phyloP scores from a whole-genome alignment of 1,140 invertebrate species.

The Oedothorax gibbosus region DNA sequence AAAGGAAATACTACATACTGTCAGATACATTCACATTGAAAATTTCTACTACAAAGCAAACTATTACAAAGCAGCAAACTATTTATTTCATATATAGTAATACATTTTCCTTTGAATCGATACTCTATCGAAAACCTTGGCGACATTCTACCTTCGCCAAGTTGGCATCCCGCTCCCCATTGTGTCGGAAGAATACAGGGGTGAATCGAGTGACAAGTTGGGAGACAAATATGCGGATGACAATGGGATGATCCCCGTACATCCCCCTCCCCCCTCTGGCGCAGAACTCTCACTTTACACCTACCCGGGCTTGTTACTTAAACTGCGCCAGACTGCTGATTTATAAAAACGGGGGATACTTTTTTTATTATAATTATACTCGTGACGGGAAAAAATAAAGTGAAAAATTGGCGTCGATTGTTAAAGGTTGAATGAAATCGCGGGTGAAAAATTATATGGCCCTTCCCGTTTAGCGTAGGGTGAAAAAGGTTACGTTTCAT shows the following conservation, averaged over 20 bases:
- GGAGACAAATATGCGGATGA: conserved; percentile 40
- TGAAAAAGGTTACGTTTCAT: conserved; percentile 18
- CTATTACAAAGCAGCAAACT: too few species aligned
- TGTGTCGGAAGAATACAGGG: too few species aligned
- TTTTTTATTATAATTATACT: background rate
- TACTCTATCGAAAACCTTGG: too few species aligned
- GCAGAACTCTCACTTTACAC: too few species aligned
- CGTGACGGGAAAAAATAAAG: background rate
- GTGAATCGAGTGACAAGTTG: conserved; percentile 32
- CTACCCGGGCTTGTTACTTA: conserved; percentile 13
- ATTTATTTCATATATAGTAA: background rate
- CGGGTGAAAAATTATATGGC: conserved; percentile 33
- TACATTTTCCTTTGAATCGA: too few species aligned
- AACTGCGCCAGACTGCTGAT: conserved; percentile 28
- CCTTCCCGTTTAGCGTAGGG: background rate
- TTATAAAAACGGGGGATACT: conserved; percentile 2
- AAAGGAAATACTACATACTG: too few species aligned
- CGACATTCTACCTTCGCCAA: too few species aligned
- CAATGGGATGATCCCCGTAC: conserved; percentile 26
- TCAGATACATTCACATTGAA: too few species aligned
- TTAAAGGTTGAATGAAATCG: conserved; percentile 15
- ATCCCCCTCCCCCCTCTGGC: background rate
- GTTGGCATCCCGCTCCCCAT: too few species aligned
- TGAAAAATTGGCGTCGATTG: background rate
- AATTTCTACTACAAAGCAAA: too few species aligned